These are phyloP conservation scores for Mobula birostris DNA, from an alignment of 2,113 vertebrate species.

Conservation along the genomic window DNA sequence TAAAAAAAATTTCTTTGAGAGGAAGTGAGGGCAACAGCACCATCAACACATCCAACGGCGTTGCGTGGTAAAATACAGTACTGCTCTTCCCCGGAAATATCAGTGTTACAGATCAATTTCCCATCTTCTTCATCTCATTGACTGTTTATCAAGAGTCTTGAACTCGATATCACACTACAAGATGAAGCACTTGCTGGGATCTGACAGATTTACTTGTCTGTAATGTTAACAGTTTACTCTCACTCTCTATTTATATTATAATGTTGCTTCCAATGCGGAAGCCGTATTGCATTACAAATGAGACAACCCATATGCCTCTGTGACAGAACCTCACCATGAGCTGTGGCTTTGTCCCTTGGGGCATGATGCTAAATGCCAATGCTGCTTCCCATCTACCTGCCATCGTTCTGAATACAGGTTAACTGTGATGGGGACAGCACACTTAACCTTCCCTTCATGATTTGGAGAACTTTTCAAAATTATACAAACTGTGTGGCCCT, in stretches of 20 bases:
- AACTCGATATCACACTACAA: background rate
- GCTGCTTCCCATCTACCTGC: background rate
- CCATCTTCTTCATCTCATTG: slow-evolving; percentile 24
- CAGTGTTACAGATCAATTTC: background rate
- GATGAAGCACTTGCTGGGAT: background rate
- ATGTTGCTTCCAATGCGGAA: background rate
- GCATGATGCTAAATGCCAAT: background rate
- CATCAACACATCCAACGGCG: background rate
- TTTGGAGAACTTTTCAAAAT: background rate
- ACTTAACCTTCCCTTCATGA: background rate
- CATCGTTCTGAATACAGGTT: background rate
- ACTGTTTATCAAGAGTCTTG: slow-evolving; percentile 6
- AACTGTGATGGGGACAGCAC: background rate
- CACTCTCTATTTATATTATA: background rate
- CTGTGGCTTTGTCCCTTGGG: no score
- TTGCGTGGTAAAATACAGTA: background rate
- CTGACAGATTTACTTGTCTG: background rate
- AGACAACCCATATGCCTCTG: background rate
- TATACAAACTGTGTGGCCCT: background rate
- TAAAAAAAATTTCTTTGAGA: background rate
- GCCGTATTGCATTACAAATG: background rate
- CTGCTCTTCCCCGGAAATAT: background rate
- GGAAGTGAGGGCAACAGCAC: no score
- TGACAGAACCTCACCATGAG: background rate
- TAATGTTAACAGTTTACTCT: background rate